Evolutionary conservation across 2,113 vertebrate species (phyloP).

Genomic region (Orcinus orca): DNA sequence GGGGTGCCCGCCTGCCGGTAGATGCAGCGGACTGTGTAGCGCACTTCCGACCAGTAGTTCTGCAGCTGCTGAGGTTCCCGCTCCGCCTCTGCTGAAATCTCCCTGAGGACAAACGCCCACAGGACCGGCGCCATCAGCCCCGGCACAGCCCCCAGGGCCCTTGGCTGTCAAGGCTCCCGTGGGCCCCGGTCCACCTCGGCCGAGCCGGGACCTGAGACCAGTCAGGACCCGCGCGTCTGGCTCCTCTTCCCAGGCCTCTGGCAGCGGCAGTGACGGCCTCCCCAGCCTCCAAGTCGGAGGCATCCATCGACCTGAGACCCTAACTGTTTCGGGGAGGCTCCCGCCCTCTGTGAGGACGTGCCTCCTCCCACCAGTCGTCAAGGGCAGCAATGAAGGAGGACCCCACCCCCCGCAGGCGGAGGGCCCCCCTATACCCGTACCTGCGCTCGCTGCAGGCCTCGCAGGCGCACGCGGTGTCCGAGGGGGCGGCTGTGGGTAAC

Average conservation of each 20-base stretch:
- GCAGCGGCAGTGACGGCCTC: not conserved
- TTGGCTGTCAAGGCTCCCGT: not conserved
- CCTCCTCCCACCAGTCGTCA: not conserved
- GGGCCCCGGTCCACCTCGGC: not conserved
- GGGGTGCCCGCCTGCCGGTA: conserved; percentile 96
- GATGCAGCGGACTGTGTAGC: conserved; percentile 96
- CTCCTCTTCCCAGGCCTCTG: not conserved
- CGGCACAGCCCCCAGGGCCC: not conserved
- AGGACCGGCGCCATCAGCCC: not conserved
- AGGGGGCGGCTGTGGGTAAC: conserved; percentile 85
- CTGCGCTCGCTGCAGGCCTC: conserved; percentile 95
- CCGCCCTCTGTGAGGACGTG: not conserved
- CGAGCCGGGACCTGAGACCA: fast-evolving
- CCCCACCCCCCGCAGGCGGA: too few relatives aligned
- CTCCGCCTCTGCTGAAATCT: conserved; percentile 93
- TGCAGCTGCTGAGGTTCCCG: conserved; percentile 97
- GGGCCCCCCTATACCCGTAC: conserved; percentile 77
- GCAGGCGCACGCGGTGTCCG: conserved; percentile 91
- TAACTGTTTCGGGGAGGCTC: not conserved
- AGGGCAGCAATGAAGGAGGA: not conserved
- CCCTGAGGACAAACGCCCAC: conserved; percentile 81
- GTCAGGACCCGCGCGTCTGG: fast-evolving
- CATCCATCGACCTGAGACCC: fast-evolving
- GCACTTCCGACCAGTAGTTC: conserved; percentile 98
- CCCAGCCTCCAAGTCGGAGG: not conserved